Evolutionary conservation across 2,888 invertebrate genomes (phyloP), one percentile per base, ranked within the genome.

Genomic region (Caradrina kadenii): DNA sequence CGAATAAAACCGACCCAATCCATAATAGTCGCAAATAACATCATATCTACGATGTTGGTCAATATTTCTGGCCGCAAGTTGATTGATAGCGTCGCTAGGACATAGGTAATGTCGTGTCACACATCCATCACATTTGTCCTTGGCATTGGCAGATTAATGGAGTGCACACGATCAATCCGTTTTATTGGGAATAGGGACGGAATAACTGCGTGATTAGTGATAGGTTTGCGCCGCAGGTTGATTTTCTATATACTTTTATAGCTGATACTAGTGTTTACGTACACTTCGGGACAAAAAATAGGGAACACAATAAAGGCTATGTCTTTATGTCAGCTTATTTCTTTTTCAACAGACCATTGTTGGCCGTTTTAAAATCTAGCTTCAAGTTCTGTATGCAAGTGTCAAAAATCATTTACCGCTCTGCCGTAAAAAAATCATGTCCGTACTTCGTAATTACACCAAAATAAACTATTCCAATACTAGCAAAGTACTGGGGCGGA

Each of bases 111-210:
- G 90, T 87, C 88, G 81, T 87, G 88, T 89, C 86, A 79, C 79
- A 69, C 85, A 91, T 92, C 91, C 87, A 91, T 92, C 91, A 91
- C 84, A 73, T 74, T 73, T 84, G 90, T 84, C 92, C 91, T 91
- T 91, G 90, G 86, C 89, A 86, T 84, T 89, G 90, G 84, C 89
- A 89, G 88, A 88, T 88, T 91, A 90, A 92, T 90, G 88, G 88
- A 82, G 83, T 83, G 71, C 80, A 76, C 72, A 73, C 82, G 76
- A 86, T 81, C 86, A 82, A 86, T 86, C 79, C 84, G 78, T 85
- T 86, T 88, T 86, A 85, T 83, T 86, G 76, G 68, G 64, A 68
- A 73, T 67, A 62, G 80, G 60, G 65, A 54, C 42, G 52, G 63
- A 62, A 67, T 73, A 52, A 62, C 68, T 76, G 49, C 61, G 68